These are phyloP conservation scores for Zonitis immaculata DNA, from an alignment of 2,888 invertebrate species.

Conservation along the genomic window DNA sequence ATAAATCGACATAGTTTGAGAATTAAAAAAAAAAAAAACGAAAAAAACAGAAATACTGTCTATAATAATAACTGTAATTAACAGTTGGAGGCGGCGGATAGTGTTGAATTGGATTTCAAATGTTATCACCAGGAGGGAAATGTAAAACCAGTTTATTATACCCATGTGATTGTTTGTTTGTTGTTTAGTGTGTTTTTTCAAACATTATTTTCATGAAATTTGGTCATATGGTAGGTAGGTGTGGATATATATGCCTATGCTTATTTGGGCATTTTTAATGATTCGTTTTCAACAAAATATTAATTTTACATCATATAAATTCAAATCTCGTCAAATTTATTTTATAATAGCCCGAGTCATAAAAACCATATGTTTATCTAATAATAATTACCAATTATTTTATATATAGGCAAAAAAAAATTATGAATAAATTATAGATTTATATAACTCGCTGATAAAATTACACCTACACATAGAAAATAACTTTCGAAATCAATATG, in stretches of 20 bases:
- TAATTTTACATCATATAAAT: not conserved
- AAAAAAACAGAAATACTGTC: not conserved
- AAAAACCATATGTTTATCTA: not conserved
- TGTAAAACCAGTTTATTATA: not conserved
- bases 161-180: not conserved
- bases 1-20: not conserved
- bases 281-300: not conserved
- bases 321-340: not conserved
- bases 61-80: not conserved
- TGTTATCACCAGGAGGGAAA: not conserved
- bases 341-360: not conserved
- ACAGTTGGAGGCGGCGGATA: not conserved
- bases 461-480: not conserved
- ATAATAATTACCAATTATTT: not conserved
- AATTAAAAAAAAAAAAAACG: not conserved
- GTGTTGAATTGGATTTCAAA: slow-evolving; percentile 1
- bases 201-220: not conserved
- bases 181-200: not conserved
- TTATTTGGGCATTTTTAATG: not conserved
- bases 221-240: not conserved
- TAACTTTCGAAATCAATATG: not conserved
- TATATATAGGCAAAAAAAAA: not conserved
- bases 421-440: no score
- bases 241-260: not conserved
- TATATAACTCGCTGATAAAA: no score